These are phyloP conservation scores for Netelia melanura DNA, from an alignment of 2,888 invertebrate species.

Conservation along the genomic window DNA sequence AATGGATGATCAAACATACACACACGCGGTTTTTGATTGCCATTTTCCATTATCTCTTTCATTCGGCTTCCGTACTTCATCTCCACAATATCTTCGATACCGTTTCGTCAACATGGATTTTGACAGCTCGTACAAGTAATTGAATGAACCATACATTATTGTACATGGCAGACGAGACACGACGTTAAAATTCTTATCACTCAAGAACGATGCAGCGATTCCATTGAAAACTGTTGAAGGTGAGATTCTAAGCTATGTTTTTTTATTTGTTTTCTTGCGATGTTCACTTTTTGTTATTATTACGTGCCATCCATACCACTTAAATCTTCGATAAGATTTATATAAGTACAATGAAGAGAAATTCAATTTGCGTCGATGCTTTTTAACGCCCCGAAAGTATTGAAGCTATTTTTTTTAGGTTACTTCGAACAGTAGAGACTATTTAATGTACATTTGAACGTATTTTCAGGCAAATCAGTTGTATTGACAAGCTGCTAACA, in stretches of 20 bases:
- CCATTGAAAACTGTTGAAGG: constrained; percentile 33
- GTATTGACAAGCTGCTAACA: constrained; percentile 68
- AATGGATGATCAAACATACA: neutral
- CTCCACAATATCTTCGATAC: constrained; percentile 43
- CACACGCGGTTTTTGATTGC: constrained; percentile 29
- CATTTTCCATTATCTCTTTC: constrained; percentile 29
- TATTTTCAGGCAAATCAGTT: constrained; percentile 33
- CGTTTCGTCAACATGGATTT: constrained; percentile 69
- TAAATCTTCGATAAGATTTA: neutral
- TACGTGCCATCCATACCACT: constrained; percentile 13
- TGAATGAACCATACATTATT: constrained; percentile 17
- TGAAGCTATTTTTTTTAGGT: constrained; percentile 33
- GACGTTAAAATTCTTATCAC: constrained; percentile 20
- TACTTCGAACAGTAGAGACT: constrained; percentile 32
- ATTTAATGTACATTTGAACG: neutral
- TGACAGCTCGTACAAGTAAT: constrained; percentile 69
- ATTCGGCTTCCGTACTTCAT: constrained; percentile 23
- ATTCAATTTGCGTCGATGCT: constrained; percentile 28
- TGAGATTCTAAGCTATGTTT: constrained; percentile 43
- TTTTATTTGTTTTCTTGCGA: neutral
- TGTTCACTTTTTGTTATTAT: neutral
- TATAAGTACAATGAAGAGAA: constrained; percentile 7
- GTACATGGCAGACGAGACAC: neutral
- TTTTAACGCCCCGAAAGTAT: constrained; percentile 18
- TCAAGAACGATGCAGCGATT: constrained; percentile 30